Evolutionary conservation across 2,888 invertebrate species (phyloP).

Genomic region (Entomobrya proxima): DNA sequence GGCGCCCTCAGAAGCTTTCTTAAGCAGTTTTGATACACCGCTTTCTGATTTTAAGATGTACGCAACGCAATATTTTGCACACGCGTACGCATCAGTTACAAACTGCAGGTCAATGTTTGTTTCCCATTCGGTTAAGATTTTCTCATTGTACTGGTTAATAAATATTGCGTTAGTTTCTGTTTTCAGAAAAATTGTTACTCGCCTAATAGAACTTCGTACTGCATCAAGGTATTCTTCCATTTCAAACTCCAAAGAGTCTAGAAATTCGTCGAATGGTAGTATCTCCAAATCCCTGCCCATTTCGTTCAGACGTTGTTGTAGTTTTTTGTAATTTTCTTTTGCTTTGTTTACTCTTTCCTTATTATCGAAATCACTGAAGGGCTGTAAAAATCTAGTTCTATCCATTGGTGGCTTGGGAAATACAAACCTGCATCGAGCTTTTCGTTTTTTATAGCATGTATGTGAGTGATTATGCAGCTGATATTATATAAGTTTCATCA

Average conservation of each 20-base stretch:
- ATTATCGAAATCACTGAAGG: not conserved
- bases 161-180: constrained; percentile 68
- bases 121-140: too few relatives aligned
- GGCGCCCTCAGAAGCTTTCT: constrained; percentile 73
- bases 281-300: not conserved
- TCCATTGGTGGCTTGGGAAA: too few relatives aligned
- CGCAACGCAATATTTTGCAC: constrained; percentile 76
- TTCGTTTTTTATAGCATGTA: too few relatives aligned
- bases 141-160: too few relatives aligned
- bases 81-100: too few relatives aligned
- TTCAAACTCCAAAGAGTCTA: not conserved
- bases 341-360: not conserved
- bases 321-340: not conserved
- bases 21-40: constrained; percentile 71
- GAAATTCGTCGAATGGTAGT: not conserved
- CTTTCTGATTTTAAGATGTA: constrained; percentile 72
- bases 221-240: constrained; percentile 58
- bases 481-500: too few relatives aligned
- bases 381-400: too few relatives aligned
- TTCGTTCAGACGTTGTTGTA: not conserved
- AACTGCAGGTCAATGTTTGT: too few relatives aligned
- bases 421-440: too few relatives aligned
- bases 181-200: constrained; percentile 72
- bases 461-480: too few relatives aligned
- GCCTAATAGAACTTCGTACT: constrained; percentile 69